Evolutionary conservation across 2,888 invertebrate genomes (phyloP).

Genomic region (Gryllus longicercus): DNA sequence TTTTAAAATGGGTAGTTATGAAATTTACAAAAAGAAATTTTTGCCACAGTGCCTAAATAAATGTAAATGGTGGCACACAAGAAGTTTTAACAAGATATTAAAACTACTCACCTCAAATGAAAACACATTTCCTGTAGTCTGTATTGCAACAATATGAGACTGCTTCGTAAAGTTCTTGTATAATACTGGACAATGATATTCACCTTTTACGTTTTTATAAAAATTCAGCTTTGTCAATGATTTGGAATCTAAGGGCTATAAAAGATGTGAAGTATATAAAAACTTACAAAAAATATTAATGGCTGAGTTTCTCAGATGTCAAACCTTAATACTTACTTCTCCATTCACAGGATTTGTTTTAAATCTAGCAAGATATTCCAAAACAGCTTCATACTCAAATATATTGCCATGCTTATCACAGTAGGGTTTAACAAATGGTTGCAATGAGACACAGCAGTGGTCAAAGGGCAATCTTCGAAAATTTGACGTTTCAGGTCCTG

Average conservation of each 20-base stretch:
- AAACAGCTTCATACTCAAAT: slow-evolving; percentile 83
- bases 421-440: slow-evolving; percentile 89
- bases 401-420: slow-evolving; percentile 88
- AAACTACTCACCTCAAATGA: slow-evolving; percentile 65
- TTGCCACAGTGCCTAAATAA: too few relatives aligned
- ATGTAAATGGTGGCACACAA: too few relatives aligned
- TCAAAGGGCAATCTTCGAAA: slow-evolving; percentile 90
- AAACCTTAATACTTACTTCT: slow-evolving; percentile 52
- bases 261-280: slow-evolving; percentile 38
- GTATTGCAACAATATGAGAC: slow-evolving; percentile 88
- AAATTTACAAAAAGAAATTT: too few relatives aligned
- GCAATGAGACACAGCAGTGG: slow-evolving; percentile 87
- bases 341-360: slow-evolving; percentile 94
- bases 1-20: too few relatives aligned
- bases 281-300: neutral
- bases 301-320: neutral
- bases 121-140: slow-evolving; percentile 91
- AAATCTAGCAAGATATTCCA: slow-evolving; percentile 84
- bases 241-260: slow-evolving; percentile 74
- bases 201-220: slow-evolving; percentile 75
- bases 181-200: slow-evolving; percentile 90
- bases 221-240: slow-evolving; percentile 81
- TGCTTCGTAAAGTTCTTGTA: slow-evolving; percentile 91
- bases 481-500: slow-evolving; percentile 64
- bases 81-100: too few relatives aligned